phyloP scores from a whole-genome alignment of 2,888 invertebrate species.

The Spisula subtruncata region DNA sequence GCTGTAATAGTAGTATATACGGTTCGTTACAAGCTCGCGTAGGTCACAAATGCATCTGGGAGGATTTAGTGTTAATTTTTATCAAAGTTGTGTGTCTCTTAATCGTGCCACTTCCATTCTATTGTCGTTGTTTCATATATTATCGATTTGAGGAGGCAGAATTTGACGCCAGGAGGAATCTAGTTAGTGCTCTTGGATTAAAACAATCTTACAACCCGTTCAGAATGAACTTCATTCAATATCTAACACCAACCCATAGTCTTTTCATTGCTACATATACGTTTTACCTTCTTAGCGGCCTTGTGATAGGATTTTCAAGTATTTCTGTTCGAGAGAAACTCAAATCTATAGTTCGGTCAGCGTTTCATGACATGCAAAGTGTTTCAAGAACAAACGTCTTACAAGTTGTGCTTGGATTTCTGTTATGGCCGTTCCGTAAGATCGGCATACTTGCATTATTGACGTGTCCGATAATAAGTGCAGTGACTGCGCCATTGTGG shows the following conservation, averaged over 20 bases:
- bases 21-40: conserved; percentile 78
- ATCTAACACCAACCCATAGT: conserved; percentile 83
- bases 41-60: conserved; percentile 80
- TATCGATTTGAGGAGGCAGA: conserved; percentile 85
- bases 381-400: conserved; percentile 84
- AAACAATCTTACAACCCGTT: conserved; percentile 78
- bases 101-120: conserved; percentile 84
- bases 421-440: conserved; percentile 85
- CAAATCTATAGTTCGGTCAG: conserved; percentile 79
- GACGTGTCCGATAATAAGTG: conserved; percentile 80
- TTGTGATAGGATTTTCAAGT: conserved; percentile 80
- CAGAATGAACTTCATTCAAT: conserved; percentile 83
- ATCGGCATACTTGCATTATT: conserved; percentile 84
- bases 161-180: conserved; percentile 73
- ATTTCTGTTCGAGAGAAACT: conserved; percentile 78
- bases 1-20: conserved; percentile 83
- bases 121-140: conserved; percentile 83
- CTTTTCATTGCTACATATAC: conserved; percentile 84
- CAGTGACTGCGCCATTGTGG: conserved; percentile 79
- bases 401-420: conserved; percentile 80
- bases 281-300: conserved; percentile 81
- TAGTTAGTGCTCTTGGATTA: conserved; percentile 73
- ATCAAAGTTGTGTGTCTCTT: conserved; percentile 81
- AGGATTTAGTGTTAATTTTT: conserved; percentile 76
- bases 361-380: conserved; percentile 84